A percentile compares a stretch with the other conserved stretches of the same genome.
phyloP scores from a whole-genome alignment of 1,140 invertebrate species.

The Drosophila baimaii region DNA sequence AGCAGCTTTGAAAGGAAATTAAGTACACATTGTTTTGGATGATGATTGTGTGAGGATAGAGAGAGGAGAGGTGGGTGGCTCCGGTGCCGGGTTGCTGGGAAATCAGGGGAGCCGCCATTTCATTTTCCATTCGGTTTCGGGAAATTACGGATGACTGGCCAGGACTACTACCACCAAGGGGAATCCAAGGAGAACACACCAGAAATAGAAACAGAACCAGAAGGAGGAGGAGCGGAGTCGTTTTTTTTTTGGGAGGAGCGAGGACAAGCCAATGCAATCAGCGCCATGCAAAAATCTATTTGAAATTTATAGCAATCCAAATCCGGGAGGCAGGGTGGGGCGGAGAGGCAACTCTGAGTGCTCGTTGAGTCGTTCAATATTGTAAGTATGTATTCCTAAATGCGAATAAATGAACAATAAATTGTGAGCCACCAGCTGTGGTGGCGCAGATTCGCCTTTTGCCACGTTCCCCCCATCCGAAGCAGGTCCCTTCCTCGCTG shows the following conservation, averaged over 20 bases:
- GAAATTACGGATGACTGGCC: constrained; percentile 64
- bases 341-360: neutral
- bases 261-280: constrained; percentile 50
- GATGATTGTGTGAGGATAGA: too few relatives aligned
- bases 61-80: too few relatives aligned
- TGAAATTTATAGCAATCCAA: constrained; percentile 49
- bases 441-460: constrained; percentile 39
- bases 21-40: constrained; percentile 62
- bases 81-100: too few relatives aligned
- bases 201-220: neutral
- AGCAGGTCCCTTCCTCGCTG: too few relatives aligned
- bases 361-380: constrained; percentile 42
- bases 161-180: constrained; percentile 2
- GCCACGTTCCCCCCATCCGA: too few relatives aligned
- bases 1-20: constrained; percentile 60
- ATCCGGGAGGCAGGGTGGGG: neutral
- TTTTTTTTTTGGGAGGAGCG: too few relatives aligned
- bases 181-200: neutral
- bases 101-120: constrained; percentile 24
- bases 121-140: constrained; percentile 62
- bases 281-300: constrained; percentile 50
- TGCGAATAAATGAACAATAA: constrained; percentile 68
- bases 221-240: neutral
- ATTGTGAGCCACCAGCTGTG: constrained; percentile 41
- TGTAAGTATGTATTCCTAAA: constrained; percentile 43